These are phyloP conservation scores for Brachystomella parvula DNA, from an alignment of 1,140 invertebrate species.

Conservation along the genomic window DNA sequence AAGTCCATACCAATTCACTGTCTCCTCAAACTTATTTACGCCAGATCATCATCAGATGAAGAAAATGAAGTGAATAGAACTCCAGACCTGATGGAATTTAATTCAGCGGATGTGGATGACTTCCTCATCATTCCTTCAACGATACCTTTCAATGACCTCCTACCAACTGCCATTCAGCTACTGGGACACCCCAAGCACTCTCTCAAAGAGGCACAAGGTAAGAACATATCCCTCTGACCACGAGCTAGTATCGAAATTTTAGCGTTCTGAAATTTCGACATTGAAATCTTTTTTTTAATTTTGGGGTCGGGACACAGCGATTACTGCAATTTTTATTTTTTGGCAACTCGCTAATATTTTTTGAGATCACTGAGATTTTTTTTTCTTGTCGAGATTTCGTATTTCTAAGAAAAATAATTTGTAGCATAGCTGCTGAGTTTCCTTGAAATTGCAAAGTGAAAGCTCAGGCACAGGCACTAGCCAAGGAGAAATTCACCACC, in stretches of 20 bases:
- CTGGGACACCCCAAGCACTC: slow-evolving; percentile 69
- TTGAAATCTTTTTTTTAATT: too few relatives aligned
- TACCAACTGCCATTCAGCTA: slow-evolving; percentile 64
- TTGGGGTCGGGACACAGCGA: too few relatives aligned
- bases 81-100: neutral
- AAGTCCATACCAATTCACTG: slow-evolving; percentile 88
- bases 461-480: too few relatives aligned
- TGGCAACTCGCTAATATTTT: neutral
- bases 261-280: neutral
- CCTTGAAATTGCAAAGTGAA: too few relatives aligned
- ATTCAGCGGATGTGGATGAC: slow-evolving; percentile 69
- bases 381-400: too few relatives aligned
- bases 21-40: slow-evolving; percentile 45
- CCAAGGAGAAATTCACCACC: neutral
- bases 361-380: too few relatives aligned
- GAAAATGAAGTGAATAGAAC: slow-evolving; percentile 10
- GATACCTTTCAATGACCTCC: slow-evolving; percentile 75
- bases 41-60: slow-evolving; percentile 29
- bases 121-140: slow-evolving; percentile 87
- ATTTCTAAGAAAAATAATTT: too few relatives aligned
- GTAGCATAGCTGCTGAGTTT: too few relatives aligned
- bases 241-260: neutral
- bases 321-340: neutral
- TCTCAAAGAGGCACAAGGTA: slow-evolving; percentile 69
- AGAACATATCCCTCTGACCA: too few relatives aligned